phyloP scores from a whole-genome alignment of 2,113 vertebrate species.

The Rhadina sibilatrix region DNA sequence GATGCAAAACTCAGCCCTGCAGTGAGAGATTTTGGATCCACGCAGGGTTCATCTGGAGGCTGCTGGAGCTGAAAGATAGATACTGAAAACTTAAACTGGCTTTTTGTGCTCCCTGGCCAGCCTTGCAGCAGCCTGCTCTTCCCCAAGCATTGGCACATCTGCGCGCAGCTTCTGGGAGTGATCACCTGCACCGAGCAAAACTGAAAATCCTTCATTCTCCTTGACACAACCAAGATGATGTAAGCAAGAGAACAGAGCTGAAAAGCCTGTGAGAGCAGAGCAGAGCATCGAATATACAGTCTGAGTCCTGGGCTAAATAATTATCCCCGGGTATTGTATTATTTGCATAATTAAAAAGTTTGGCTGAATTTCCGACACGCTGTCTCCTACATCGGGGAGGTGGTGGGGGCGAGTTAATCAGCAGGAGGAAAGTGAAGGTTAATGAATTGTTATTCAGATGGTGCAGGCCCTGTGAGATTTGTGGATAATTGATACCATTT shows the following conservation, averaged over 20 bases:
- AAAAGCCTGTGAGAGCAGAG: constrained; percentile 48
- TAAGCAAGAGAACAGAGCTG: not conserved
- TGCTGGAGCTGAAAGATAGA: not conserved
- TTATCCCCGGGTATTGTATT: constrained; percentile 59
- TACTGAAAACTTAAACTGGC: not conserved
- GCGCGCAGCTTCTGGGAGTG: not conserved
- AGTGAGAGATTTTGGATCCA: not conserved
- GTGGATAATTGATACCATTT: constrained; percentile 77
- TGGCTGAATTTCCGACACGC: constrained; percentile 46
- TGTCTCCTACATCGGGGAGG: constrained; percentile 36
- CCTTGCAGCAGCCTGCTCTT: not conserved
- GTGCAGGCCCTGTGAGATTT: constrained; percentile 65
- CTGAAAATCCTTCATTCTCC: constrained; percentile 61
- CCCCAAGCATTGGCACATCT: not conserved
- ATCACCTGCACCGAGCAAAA: not conserved
- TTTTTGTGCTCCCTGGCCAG: not conserved
- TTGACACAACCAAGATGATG: constrained; percentile 40
- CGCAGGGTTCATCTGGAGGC: not conserved
- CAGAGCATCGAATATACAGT: not conserved
- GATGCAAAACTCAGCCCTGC: not conserved
- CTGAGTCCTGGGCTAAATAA: constrained; percentile 58
- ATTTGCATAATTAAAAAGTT: constrained; percentile 71
- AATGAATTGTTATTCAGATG: constrained; percentile 75
- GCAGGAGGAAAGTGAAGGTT: constrained; percentile 71
- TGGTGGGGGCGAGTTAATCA: constrained; percentile 60